A percentile compares a stretch with the other conserved stretches of the same genome.
Conservation (phyloP, 2,888 invertebrate species). For the Meteorus colon region DNA sequence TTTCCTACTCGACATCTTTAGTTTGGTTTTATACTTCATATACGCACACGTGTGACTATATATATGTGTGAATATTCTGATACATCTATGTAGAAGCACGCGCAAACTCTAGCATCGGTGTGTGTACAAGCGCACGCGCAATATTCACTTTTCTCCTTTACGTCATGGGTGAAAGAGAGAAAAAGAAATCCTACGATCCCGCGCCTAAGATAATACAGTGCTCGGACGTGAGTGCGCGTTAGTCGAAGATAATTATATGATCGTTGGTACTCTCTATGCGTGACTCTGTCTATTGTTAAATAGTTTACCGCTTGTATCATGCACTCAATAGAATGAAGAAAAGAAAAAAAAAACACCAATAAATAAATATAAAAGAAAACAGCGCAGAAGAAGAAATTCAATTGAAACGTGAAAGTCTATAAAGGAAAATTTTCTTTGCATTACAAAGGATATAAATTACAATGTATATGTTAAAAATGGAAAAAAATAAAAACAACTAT, state of each 20-base stretch:
- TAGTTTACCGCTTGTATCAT: not conserved
- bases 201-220: slow-evolving; percentile 53
- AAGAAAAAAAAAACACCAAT: not conserved
- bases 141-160: slow-evolving; percentile 19
- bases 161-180: not conserved
- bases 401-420: not conserved
- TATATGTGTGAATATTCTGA: not conserved
- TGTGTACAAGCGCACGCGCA: slow-evolving; percentile 31
- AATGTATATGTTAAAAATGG: not conserved
- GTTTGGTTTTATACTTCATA: slow-evolving; percentile 20
- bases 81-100: slow-evolving; percentile 49
- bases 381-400: not conserved
- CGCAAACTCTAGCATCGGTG: slow-evolving; percentile 34
- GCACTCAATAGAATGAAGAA: not conserved
- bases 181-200: slow-evolving; percentile 28
- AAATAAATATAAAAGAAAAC: not conserved
- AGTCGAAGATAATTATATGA: slow-evolving; percentile 59
- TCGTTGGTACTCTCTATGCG: slow-evolving; percentile 53
- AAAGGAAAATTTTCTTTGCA: not conserved
- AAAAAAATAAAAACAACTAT: not conserved
- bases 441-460: too few species aligned
- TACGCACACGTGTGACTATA: not conserved
- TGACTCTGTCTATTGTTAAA: slow-evolving; percentile 46
- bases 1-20: not conserved
- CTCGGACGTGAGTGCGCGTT: slow-evolving; percentile 53